Conservation (phyloP, 2,888 invertebrate species). For the Diachrysia chrysitis region DNA sequence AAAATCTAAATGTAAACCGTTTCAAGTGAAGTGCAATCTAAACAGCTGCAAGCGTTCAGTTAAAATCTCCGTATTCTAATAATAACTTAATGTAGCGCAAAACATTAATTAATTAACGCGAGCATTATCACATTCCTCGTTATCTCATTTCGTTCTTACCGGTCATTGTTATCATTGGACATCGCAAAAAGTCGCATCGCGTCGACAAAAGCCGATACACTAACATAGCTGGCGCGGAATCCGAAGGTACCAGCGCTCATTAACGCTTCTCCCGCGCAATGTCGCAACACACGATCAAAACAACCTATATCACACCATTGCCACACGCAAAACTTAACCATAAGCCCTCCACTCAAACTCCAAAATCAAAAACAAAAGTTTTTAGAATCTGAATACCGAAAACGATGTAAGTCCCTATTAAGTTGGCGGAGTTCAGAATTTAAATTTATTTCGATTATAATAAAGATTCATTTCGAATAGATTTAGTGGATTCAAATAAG, state of each 20-base stretch:
- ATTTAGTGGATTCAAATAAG: slow-evolving; percentile 30
- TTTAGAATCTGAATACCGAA: slow-evolving; percentile 43
- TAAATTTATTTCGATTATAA: background rate
- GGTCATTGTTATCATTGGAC: slow-evolving; percentile 85
- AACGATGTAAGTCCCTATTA: slow-evolving; percentile 44
- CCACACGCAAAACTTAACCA: slow-evolving; percentile 32
- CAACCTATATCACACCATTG: slow-evolving; percentile 58
- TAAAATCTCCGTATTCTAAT: slow-evolving; percentile 58
- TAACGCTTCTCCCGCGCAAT: slow-evolving; percentile 82
- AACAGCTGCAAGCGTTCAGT: slow-evolving; percentile 17
- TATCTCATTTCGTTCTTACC: slow-evolving; percentile 63
- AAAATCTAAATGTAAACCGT: background rate
- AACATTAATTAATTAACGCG: slow-evolving; percentile 61
- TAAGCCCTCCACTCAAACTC: background rate
- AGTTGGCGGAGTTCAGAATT: slow-evolving; percentile 8
- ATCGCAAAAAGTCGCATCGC: slow-evolving; percentile 86
- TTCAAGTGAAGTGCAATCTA: slow-evolving; percentile 13
- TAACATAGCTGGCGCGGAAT: slow-evolving; percentile 83
- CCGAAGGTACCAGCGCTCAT: slow-evolving; percentile 84
- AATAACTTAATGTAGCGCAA: slow-evolving; percentile 59
- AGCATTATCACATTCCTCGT: slow-evolving; percentile 61
- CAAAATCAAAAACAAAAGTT: slow-evolving; percentile 10
- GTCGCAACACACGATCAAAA: slow-evolving; percentile 59
- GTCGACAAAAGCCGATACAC: slow-evolving; percentile 87
- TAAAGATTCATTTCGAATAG: slow-evolving; percentile 26